These are phyloP conservation scores for Chrysopilus asiliformis DNA, from an alignment of 2,888 invertebrate species.

Conservation along the genomic window DNA sequence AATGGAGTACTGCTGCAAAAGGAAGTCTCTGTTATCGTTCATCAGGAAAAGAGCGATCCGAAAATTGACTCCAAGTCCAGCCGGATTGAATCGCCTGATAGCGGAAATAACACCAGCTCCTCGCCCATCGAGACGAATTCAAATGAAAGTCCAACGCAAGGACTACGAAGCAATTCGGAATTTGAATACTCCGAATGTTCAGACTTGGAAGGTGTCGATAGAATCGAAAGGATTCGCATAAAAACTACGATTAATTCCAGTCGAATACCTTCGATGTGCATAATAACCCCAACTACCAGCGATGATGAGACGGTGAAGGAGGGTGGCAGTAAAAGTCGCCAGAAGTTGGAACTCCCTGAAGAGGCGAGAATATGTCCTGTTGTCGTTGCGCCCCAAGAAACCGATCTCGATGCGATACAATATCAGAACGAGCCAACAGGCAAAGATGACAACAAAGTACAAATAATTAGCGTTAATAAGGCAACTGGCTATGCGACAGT, in stretches of 20 bases:
- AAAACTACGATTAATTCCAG: conserved; percentile 80
- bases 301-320: conserved; percentile 57
- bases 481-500: conserved; percentile 16
- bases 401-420: conserved; percentile 9
- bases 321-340: conserved; percentile 33
- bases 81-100: conserved; percentile 65
- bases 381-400: conserved; percentile 15
- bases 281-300: conserved; percentile 75
- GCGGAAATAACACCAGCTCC: conserved; percentile 68
- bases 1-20: conserved; percentile 34
- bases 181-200: conserved; percentile 78
- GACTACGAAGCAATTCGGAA: conserved; percentile 56
- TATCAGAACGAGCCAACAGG: conserved; percentile 1
- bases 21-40: conserved; percentile 46
- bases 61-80: conserved; percentile 30
- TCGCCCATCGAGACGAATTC: conserved; percentile 59
- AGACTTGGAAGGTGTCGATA: conserved; percentile 74
- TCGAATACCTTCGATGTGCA: conserved; percentile 84
- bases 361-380: no score
- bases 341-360: conserved; percentile 22
- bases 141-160: conserved; percentile 54
- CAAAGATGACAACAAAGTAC: conserved; percentile 5
- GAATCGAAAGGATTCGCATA: conserved; percentile 70
- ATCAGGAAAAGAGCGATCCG: conserved; percentile 24
- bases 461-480: conserved; percentile 13